Conservation (phyloP, 2,888 invertebrate species). For the Drosophila lacicola region DNA sequence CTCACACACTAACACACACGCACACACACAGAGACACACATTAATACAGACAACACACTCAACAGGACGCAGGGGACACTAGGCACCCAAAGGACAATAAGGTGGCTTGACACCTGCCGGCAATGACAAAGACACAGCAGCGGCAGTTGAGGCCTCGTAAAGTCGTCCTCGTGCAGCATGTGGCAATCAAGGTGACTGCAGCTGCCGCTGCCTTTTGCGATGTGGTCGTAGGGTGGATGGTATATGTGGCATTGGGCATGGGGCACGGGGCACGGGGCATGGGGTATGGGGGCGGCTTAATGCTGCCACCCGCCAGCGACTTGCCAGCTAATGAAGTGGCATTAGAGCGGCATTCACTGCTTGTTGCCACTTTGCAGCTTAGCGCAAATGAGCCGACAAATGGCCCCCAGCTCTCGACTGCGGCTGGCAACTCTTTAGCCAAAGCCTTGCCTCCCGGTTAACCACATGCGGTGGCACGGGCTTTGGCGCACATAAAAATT, state of each 20-base stretch:
- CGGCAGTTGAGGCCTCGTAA: constrained; percentile 49
- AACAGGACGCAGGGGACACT: constrained; percentile 16
- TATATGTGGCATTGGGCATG: constrained; percentile 20
- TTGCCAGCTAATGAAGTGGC: constrained; percentile 71
- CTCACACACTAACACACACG: background rate
- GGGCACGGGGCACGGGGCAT: constrained; percentile 8
- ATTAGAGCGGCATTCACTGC: constrained; percentile 39
- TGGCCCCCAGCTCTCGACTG: constrained; percentile 39
- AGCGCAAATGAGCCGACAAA: constrained; percentile 62
- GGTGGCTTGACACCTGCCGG: constrained; percentile 69
- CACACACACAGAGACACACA: background rate
- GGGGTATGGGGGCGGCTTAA: constrained; percentile 30
- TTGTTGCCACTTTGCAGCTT: constrained; percentile 47
- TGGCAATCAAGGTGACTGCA: constrained; percentile 26
- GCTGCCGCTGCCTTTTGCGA: constrained; percentile 11
- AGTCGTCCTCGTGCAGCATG: constrained; percentile 22
- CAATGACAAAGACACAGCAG: constrained; percentile 47
- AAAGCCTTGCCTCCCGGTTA: constrained; percentile 7
- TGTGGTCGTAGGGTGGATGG: constrained; percentile 7
- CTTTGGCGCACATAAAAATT: constrained; percentile 37
- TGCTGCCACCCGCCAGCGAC: constrained; percentile 33
- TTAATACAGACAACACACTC: constrained; percentile 10
- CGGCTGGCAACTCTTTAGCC: constrained; percentile 19
- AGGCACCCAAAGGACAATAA: constrained; percentile 43
- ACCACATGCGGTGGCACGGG: constrained; percentile 27